Evolutionary conservation across 1,140 invertebrate species (phyloP).

Genomic region (Mizuhopecten yessoensis): DNA sequence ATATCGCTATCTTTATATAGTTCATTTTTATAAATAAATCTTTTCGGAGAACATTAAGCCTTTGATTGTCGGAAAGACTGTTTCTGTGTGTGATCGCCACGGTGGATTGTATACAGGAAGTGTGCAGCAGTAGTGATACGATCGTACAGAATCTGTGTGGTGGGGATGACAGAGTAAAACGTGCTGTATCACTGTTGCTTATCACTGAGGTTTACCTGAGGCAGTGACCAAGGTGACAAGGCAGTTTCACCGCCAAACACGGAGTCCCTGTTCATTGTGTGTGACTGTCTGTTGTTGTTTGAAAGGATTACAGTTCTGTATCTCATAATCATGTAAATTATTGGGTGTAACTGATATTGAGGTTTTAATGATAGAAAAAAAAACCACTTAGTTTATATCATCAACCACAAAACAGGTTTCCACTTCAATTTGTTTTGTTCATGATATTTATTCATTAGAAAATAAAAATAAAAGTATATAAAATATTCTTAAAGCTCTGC

Average conservation of each 20-base stretch:
- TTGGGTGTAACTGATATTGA: background rate
- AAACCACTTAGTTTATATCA: background rate
- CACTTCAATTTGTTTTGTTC: background rate
- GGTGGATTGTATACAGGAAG: background rate
- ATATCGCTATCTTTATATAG: background rate
- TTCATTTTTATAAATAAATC: background rate
- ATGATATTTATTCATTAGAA: background rate
- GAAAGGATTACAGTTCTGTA: too few relatives aligned
- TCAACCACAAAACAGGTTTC: background rate
- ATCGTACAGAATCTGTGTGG: background rate
- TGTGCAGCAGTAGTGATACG: conserved; percentile 13
- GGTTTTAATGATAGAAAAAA: background rate
- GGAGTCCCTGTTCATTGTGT: background rate
- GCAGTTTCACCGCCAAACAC: background rate
- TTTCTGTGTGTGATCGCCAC: background rate
- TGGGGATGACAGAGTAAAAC: background rate
- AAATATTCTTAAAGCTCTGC: too few relatives aligned
- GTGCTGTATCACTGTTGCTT: background rate
- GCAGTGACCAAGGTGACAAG: conserved; percentile 18
- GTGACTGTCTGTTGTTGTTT: background rate
- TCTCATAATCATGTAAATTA: background rate
- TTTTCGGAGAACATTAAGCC: background rate
- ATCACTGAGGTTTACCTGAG: background rate
- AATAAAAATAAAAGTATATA: background rate
- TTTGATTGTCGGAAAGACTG: background rate